Conservation (phyloP, 1,140 invertebrate genomes). For the Apis dorsata region DNA sequence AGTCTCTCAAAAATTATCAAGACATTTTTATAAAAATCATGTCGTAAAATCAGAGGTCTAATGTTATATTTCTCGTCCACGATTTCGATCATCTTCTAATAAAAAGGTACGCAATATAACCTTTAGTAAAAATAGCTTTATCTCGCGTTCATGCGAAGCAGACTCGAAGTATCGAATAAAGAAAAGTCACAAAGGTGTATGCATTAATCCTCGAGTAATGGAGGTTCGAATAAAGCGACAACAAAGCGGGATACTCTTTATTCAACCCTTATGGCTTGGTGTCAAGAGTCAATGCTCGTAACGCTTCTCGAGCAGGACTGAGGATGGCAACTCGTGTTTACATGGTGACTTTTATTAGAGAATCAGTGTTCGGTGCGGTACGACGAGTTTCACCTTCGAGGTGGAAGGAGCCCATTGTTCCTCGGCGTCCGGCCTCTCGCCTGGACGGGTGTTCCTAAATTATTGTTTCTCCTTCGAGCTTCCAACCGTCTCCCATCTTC, state of each 20-base stretch:
- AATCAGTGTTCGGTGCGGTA: constrained; percentile 57
- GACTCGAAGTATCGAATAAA: neutral
- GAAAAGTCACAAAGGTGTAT: neutral
- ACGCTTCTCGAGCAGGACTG: constrained; percentile 7
- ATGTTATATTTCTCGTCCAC: neutral
- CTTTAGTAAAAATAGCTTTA: neutral
- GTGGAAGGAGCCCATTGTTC: constrained; percentile 40
- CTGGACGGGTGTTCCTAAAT: constrained; percentile 55
- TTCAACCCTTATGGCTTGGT: neutral
- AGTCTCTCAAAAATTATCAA: neutral
- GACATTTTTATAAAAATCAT: neutral
- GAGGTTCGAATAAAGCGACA: constrained; percentile 15
- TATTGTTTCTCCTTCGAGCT: constrained; percentile 61
- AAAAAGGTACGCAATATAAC: too few relatives aligned
- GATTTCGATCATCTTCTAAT: too few relatives aligned
- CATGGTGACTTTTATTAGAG: constrained; percentile 62
- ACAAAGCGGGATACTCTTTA: constrained; percentile 5
- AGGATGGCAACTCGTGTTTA: constrained; percentile 43
- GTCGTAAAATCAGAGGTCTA: neutral
- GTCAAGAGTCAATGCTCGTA: constrained; percentile 31
- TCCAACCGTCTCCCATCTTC: constrained; percentile 22
- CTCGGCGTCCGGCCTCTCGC: constrained; percentile 22
- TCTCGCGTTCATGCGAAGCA: too few relatives aligned
- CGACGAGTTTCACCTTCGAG: constrained; percentile 21
- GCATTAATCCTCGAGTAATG: constrained; percentile 30